phyloP scores from a whole-genome alignment of 2,888 invertebrate genomes.

The Leucoma salicis region DNA sequence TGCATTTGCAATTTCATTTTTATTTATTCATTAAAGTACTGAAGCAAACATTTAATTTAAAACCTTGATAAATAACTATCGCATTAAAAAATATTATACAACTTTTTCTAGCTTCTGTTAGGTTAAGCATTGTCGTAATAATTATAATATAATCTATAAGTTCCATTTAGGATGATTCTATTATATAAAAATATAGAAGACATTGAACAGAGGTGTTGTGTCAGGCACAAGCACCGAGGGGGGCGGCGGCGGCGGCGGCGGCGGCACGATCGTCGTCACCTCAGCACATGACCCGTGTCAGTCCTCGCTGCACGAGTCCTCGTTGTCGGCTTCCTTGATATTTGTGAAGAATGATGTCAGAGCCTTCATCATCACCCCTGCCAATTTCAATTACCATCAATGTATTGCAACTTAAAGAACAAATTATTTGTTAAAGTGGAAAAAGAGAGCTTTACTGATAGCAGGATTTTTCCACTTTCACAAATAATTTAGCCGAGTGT shows the following conservation, averaged over 20 bases:
- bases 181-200: slow-evolving; percentile 63
- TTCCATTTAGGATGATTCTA: slow-evolving; percentile 54
- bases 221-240: slow-evolving; percentile 31
- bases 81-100: slow-evolving; percentile 65
- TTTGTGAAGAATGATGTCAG: slow-evolving; percentile 88
- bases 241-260: slow-evolving; percentile 28
- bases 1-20: slow-evolving; percentile 19
- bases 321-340: slow-evolving; percentile 86
- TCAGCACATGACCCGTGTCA: slow-evolving; percentile 54
- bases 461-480: too few relatives aligned
- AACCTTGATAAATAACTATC: slow-evolving; percentile 57
- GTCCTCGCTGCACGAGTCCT: slow-evolving; percentile 79
- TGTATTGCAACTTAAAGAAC: not conserved
- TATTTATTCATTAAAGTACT: slow-evolving; percentile 26
- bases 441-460: too few relatives aligned
- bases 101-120: slow-evolving; percentile 58
- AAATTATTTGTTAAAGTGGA: too few relatives aligned
- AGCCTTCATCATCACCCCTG: slow-evolving; percentile 87
- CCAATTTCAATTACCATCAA: not conserved
- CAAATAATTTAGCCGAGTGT: too few relatives aligned
- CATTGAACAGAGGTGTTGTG: slow-evolving; percentile 36
- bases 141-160: slow-evolving; percentile 55
- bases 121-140: slow-evolving; percentile 53
- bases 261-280: slow-evolving; percentile 37
- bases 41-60: slow-evolving; percentile 38